These are phyloP conservation scores for Caenorhabditis wallacei DNA, from an alignment of 2,888 invertebrate species.

Conservation along the genomic window DNA sequence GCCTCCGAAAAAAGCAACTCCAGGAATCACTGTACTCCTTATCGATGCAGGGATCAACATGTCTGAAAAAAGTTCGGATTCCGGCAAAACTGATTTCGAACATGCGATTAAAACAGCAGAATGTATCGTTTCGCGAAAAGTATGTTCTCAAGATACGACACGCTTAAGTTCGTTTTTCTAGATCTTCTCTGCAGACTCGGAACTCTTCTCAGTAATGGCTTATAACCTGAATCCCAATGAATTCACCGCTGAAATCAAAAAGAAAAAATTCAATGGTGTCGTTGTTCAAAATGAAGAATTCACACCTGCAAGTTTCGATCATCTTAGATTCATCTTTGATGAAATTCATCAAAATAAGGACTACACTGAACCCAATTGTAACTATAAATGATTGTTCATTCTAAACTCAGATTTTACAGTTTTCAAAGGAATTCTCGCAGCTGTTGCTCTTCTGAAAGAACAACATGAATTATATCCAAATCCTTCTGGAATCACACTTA, in stretches of 20 bases:
- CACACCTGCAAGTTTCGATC: constrained; percentile 31
- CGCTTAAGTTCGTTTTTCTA: neutral
- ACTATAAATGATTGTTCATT: neutral
- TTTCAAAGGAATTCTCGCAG: constrained; percentile 19
- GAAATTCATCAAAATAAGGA: constrained; percentile 34
- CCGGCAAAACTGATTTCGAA: constrained; percentile 37
- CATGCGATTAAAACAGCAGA: constrained; percentile 33
- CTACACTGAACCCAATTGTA: constrained; percentile 12
- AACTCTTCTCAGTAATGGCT: constrained; percentile 22
- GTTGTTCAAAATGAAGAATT: constrained; percentile 8
- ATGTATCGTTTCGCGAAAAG: constrained; percentile 54
- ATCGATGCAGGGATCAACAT: constrained; percentile 61
- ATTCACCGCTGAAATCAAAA: neutral
- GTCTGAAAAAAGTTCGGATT: constrained; percentile 19
- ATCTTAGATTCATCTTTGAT: constrained; percentile 32
- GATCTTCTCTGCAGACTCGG: constrained; percentile 42
- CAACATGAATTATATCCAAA: neutral
- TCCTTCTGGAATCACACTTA: constrained; percentile 23
- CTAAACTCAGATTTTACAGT: constrained; percentile 14
- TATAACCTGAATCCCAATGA: constrained; percentile 25
- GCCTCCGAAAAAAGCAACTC: constrained; percentile 52
- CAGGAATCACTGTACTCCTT: constrained; percentile 46
- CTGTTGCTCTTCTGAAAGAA: constrained; percentile 13
- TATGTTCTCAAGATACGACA: neutral
- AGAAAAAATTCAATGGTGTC: constrained; percentile 9